phyloP scores from a whole-genome alignment of 2,888 invertebrate species.

The Sicus ferrugineus region DNA sequence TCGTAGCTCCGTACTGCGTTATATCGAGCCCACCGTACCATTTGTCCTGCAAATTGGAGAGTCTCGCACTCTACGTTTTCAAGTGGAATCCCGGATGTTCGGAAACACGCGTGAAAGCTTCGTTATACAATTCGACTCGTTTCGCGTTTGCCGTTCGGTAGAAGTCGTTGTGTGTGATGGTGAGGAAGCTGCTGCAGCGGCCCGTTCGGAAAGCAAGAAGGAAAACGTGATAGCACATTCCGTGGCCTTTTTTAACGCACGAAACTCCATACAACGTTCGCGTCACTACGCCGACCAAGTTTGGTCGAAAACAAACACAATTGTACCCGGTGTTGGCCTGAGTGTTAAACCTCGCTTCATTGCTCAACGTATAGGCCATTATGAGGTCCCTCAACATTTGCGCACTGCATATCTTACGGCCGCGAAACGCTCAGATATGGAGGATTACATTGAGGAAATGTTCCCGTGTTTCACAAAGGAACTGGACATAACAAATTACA shows the following conservation, averaged over 20 bases:
- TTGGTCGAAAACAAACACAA: slow-evolving; percentile 50
- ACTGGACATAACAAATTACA: slow-evolving; percentile 71
- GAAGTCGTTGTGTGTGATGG: slow-evolving; percentile 52
- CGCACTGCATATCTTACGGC: slow-evolving; percentile 65
- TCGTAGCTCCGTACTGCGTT: slow-evolving; percentile 44
- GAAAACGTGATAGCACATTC: slow-evolving; percentile 17
- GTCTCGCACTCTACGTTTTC: slow-evolving; percentile 40
- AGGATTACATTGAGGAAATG: slow-evolving; percentile 63
- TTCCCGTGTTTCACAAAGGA: slow-evolving; percentile 68
- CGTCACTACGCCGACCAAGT: slow-evolving; percentile 55
- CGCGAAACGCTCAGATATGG: slow-evolving; percentile 60
- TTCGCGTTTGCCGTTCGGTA: slow-evolving; percentile 49
- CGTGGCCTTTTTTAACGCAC: slow-evolving; percentile 21
- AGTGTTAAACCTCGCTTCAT: slow-evolving; percentile 70
- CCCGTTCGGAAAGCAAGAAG: slow-evolving; percentile 31
- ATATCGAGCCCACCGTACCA: slow-evolving; percentile 45
- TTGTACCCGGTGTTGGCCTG: slow-evolving; percentile 68
- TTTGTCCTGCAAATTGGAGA: slow-evolving; percentile 6
- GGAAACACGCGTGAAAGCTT: slow-evolving; percentile 52
- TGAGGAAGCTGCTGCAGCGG: slow-evolving; percentile 42
- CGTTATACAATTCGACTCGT: slow-evolving; percentile 47
- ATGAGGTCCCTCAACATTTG: slow-evolving; percentile 66
- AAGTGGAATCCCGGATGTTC: slow-evolving; percentile 47
- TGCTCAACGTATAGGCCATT: slow-evolving; percentile 65
- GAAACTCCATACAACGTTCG: slow-evolving; percentile 42